Base-by-base conservation (phyloP, 2,797 vertebrate species). In the Parauchenoglanis punctatus region DNA sequence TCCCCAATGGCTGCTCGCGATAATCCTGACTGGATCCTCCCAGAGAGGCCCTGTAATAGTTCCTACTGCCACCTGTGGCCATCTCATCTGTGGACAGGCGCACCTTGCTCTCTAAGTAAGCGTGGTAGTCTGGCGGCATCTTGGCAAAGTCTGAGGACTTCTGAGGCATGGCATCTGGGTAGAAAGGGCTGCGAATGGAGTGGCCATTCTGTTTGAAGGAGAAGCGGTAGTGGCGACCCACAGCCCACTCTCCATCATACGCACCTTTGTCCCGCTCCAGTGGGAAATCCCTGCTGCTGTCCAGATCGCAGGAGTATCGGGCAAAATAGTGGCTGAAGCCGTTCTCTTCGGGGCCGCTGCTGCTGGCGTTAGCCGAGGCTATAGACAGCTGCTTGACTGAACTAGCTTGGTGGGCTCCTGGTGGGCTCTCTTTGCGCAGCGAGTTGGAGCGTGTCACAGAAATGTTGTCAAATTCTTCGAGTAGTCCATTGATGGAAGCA, bases 381-480 rank as follows among this genome's bases (percentile, higher is more conserved):
- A 93, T 92, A 63, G 92, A 59, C 0, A 94, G 92, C 59, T 96
- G 96, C 91, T 96, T 97, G 92, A 96, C 94, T 0, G 92, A 93
- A 89, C 97, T 96, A 1, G 96, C 95, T 90, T 96, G 97, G 88
- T 97, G 97, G 13, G 96, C 93, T 11, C 97, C 97, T 4, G 97
- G 97, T 0, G 97, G 98, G 68, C 98, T 99, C 92, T 99, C 98
- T 90, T 98, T 99, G 77, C 98, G 95, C 85, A 99, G 94, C 56
- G 98, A 99, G 92, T 99, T 99, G 93, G 98, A 99, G 58, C 98
- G 97, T 0, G 98, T 99, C 89, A 99, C 98, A 0, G 98, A 99
- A 93, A 99, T 98, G 92, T 97, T 99, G 96, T 99, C 98, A 0
- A 99, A 99, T 91, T 99, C 98, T 93, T 99, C 98, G 56, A 99